phyloP scores from a whole-genome alignment of 2,113 vertebrate genomes.

The Oryctolagus cuniculus region mOryCun1.1 NC_091447.1:21812001-21812500 shows the following conservation, averaged over 20 bases:
- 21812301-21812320: conserved; percentile 30
- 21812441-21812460: conserved; percentile 19
- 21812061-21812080: not conserved
- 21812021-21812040: not conserved
- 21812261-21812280: not conserved
- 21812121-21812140: not conserved
- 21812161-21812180: not conserved
- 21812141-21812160: not conserved
- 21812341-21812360: conserved; percentile 28
- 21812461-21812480: not conserved
- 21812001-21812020: not conserved
- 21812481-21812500: not conserved
- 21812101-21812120: not conserved
- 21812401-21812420: not conserved
- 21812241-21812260: not conserved
- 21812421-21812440: not conserved
- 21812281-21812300: not conserved
- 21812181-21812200: not conserved
- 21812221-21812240: conserved; percentile 46
- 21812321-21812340: conserved; percentile 11
- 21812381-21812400: conserved; percentile 10
- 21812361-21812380: not conserved
- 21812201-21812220: conserved; percentile 9
- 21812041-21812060: not conserved
- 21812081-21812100: not conserved